These are phyloP conservation scores for Pollenia griseotomentosa DNA, from an alignment of 2,888 invertebrate genomes.

Conservation along the genomic window DNA sequence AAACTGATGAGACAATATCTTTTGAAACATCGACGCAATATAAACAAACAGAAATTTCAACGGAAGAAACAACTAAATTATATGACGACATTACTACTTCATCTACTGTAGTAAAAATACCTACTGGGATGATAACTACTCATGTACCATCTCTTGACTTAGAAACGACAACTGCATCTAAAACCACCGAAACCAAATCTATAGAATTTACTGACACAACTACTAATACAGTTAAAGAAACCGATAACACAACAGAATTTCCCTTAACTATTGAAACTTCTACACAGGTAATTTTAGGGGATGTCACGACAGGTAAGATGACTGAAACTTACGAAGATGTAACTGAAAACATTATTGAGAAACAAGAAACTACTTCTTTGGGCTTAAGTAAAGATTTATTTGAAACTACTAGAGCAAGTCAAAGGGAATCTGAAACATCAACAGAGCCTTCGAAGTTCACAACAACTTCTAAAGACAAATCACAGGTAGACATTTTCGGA, in stretches of 20 bases:
- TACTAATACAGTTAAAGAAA: background rate
- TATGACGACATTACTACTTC: background rate
- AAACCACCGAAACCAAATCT: background rate
- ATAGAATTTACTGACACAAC: background rate
- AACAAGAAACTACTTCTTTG: no score
- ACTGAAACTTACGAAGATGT: background rate
- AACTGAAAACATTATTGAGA: background rate
- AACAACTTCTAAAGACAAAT: no score
- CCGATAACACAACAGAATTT: background rate
- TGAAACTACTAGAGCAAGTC: background rate
- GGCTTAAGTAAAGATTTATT: background rate
- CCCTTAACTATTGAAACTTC: background rate
- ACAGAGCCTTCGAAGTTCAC: no score
- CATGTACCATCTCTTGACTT: background rate
- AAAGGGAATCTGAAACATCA: no score
- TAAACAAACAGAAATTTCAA: background rate
- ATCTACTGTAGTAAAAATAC: constrained; percentile 16
- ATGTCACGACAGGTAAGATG: background rate
- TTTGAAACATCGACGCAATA: background rate
- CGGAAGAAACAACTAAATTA: background rate
- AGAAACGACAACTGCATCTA: constrained; percentile 15
- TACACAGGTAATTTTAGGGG: background rate
- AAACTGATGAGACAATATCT: background rate
- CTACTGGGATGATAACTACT: background rate
- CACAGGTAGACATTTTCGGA: no score